These are phyloP conservation scores for Bombus affinis DNA, from an alignment of 1,140 invertebrate genomes.

Conservation along the genomic window DNA sequence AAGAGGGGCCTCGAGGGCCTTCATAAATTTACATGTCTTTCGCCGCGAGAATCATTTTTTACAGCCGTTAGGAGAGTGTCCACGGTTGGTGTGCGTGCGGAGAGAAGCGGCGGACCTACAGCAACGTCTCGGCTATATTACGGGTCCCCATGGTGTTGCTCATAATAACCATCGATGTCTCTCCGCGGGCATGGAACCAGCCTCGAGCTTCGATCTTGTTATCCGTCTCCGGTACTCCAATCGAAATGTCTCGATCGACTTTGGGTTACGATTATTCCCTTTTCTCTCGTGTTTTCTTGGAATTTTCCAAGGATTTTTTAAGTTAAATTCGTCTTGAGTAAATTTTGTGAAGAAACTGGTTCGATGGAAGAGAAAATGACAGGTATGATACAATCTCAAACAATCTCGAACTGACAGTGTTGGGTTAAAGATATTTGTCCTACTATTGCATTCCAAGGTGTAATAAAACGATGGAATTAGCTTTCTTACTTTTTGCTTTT, in stretches of 20 bases:
- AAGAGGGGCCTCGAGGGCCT: slow-evolving; percentile 70
- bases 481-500: too few species aligned
- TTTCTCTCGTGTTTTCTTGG: neutral
- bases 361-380: too few species aligned
- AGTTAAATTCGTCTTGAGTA: neutral
- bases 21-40: slow-evolving; percentile 82
- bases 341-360: too few species aligned
- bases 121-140: slow-evolving; percentile 75
- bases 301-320: neutral
- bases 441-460: too few species aligned
- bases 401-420: too few species aligned
- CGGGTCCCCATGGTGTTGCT: slow-evolving; percentile 78
- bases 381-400: too few species aligned
- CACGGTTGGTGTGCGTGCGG: slow-evolving; percentile 56
- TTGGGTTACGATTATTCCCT: neutral
- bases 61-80: slow-evolving; percentile 73
- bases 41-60: slow-evolving; percentile 81
- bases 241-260: slow-evolving; percentile 13
- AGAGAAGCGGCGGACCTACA: slow-evolving; percentile 76
- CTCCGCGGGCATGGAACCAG: slow-evolving; percentile 62
- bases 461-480: too few species aligned
- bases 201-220: slow-evolving; percentile 65
- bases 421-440: too few species aligned
- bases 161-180: slow-evolving; percentile 80
- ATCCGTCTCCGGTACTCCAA: slow-evolving; percentile 47